Evolutionary conservation across 2,797 vertebrate genomes (phyloP).

Genomic region (Prunella strophiata): DNA sequence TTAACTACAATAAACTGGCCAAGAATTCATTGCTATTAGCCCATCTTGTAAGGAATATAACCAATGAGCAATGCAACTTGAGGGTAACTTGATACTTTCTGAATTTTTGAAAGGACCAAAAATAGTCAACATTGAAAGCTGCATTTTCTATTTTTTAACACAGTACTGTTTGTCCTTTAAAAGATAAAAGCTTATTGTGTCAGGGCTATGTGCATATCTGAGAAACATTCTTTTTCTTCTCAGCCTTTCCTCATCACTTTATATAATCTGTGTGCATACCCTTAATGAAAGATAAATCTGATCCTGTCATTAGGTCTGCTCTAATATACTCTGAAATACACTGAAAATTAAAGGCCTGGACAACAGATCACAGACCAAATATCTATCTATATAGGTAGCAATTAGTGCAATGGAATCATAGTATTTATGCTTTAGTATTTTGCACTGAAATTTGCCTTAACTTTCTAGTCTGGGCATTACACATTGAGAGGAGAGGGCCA

Average conservation of each 20-base stretch:
- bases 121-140: neutral
- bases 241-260: neutral
- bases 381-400: neutral
- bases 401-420: neutral
- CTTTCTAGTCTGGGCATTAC: neutral
- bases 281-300: neutral
- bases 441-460: neutral
- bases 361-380: neutral
- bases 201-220: neutral
- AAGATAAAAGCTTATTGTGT: neutral
- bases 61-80: neutral
- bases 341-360: constrained; percentile 19
- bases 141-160: neutral
- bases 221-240: neutral
- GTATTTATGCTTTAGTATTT: neutral
- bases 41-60: neutral
- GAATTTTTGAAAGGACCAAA: neutral
- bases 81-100: neutral
- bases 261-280: neutral
- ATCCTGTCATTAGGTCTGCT: neutral
- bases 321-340: neutral
- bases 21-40: neutral
- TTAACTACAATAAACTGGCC: neutral
- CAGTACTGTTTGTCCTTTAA: neutral
- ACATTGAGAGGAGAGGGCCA: neutral